phyloP scores from a whole-genome alignment of 1,140 invertebrate species.

The Chelonus insularis region DNA sequence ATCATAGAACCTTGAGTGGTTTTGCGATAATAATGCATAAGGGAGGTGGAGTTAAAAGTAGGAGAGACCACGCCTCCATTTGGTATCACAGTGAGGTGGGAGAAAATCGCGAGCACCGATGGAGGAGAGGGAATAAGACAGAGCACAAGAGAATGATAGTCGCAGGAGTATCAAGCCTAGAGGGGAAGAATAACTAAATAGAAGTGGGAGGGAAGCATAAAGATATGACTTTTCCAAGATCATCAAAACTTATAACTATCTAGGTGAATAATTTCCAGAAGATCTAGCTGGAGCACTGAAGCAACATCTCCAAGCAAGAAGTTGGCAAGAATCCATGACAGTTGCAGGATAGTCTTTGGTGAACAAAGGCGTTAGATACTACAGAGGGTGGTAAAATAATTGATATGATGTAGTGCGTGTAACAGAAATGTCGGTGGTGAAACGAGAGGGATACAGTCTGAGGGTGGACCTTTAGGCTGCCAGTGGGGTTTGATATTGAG shows the following conservation, averaged over 20 bases:
- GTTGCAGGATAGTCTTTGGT: background rate
- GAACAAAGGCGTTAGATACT: too few species aligned
- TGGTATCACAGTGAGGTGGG: conserved; percentile 25
- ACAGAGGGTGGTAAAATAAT: too few species aligned
- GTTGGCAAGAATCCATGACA: too few species aligned
- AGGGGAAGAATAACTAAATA: conserved; percentile 10
- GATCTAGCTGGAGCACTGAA: too few species aligned
- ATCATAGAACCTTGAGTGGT: conserved; percentile 51
- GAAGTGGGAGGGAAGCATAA: conserved; percentile 16
- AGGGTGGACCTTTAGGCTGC: conserved; percentile 24
- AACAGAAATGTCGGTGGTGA: too few species aligned
- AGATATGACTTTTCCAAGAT: conserved; percentile 10
- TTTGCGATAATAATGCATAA: conserved; percentile 60
- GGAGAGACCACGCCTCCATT: conserved; percentile 37
- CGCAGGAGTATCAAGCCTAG: background rate
- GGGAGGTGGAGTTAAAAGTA: conserved; percentile 43
- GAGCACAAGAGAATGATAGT: conserved; percentile 27
- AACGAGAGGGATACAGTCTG: conserved; percentile 32
- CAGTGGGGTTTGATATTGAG: conserved; percentile 23
- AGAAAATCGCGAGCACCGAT: conserved; percentile 18
- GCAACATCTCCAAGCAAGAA: too few species aligned
- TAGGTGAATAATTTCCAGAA: too few species aligned
- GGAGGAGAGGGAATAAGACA: conserved; percentile 29
- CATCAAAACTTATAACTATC: too few species aligned
- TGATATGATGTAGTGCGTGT: too few species aligned